These are phyloP conservation scores for Aproaerema taeniolella DNA, from an alignment of 2,888 invertebrate genomes.

Conservation along the genomic window DNA sequence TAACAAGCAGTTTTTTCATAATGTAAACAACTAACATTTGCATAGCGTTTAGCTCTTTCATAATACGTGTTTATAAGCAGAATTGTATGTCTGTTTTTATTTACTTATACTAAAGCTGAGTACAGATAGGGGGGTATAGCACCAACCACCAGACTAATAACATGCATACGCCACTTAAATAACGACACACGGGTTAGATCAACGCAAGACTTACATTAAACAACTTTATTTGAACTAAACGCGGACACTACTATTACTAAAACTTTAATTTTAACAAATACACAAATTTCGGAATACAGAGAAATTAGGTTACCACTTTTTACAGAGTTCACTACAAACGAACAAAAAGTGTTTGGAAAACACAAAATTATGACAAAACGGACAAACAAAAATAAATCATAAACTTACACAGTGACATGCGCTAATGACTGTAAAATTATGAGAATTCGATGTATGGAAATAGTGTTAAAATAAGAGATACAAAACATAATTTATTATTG, in stretches of 20 bases:
- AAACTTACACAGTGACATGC: too few relatives aligned
- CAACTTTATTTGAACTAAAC: conserved; percentile 24
- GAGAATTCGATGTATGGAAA: too few relatives aligned
- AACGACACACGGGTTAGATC: conserved; percentile 11
- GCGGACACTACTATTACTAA: neutral
- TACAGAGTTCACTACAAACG: conserved; percentile 41
- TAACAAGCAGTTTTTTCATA: too few relatives aligned
- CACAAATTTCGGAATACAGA: conserved; percentile 42
- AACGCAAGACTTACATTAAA: conserved; percentile 66
- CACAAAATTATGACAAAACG: neutral
- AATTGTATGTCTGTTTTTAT: too few relatives aligned
- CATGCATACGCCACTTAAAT: conserved; percentile 16
- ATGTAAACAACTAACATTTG: too few relatives aligned
- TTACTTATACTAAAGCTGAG: too few relatives aligned
- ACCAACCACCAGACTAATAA: conserved; percentile 15
- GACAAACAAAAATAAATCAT: neutral
- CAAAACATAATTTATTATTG: too few relatives aligned
- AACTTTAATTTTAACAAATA: conserved; percentile 15
- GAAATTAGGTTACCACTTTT: conserved; percentile 74
- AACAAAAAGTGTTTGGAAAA: conserved; percentile 20
- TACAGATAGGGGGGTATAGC: neutral
- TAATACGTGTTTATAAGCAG: too few relatives aligned
- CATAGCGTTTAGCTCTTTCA: too few relatives aligned
- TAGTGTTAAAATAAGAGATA: too few relatives aligned
- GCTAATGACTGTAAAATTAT: too few relatives aligned